phyloP scores from a whole-genome alignment of 2,113 vertebrate genomes.

The Machaerirhynchus nigripectus region DNA sequence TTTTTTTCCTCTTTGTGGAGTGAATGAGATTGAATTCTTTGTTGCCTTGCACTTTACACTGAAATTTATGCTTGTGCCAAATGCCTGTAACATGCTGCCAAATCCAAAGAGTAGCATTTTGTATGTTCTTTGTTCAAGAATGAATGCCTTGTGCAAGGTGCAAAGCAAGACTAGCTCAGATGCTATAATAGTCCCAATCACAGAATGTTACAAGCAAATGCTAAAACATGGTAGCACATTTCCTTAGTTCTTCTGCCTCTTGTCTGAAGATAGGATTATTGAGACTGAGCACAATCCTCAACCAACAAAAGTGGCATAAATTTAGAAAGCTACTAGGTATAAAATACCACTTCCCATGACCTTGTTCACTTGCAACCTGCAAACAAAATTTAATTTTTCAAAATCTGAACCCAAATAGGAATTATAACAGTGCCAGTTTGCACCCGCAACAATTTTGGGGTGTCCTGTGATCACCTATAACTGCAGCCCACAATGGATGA shows the following conservation, averaged over 20 bases:
- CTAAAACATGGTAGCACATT: not conserved
- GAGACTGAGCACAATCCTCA: not conserved
- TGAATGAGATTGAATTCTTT: constrained; percentile 35
- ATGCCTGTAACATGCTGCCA: not conserved
- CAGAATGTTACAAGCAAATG: not conserved
- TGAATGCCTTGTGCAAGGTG: constrained; percentile 45
- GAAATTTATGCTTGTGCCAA: constrained; percentile 28
- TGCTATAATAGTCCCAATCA: not conserved
- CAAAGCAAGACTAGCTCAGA: constrained; percentile 1
- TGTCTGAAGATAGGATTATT: not conserved
- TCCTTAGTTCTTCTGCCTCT: not conserved
- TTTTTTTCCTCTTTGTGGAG: not conserved
- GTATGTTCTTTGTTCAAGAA: constrained; percentile 21
- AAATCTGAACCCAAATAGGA: not conserved
- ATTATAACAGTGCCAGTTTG: not conserved
- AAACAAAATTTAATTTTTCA: not conserved
- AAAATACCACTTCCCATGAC: not conserved
- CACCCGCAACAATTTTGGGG: not conserved
- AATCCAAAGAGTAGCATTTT: constrained; percentile 12
- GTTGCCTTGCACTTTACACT: constrained; percentile 24
- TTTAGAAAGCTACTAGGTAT: not conserved
- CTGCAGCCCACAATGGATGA: not conserved
- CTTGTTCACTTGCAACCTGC: not conserved
- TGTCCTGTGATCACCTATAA: not conserved
- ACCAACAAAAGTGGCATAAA: not conserved